These are phyloP conservation scores for Scleropages formosus DNA, from an alignment of 2,797 vertebrate genomes.

Conservation along the genomic window DNA sequence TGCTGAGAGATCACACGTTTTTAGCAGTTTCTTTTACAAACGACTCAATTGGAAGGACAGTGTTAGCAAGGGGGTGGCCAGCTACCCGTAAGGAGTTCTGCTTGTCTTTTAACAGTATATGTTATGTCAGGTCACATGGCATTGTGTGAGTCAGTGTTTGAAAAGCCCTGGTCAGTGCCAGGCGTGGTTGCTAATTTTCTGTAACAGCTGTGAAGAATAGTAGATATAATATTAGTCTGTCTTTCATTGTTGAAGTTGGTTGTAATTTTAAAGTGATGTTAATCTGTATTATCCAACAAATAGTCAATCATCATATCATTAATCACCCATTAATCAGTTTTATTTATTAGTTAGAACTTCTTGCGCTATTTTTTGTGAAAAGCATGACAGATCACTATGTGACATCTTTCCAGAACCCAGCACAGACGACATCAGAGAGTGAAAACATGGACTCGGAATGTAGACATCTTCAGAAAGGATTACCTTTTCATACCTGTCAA, in stretches of 20 bases:
- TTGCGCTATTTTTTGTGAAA: too few species aligned
- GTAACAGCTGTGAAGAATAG: too few species aligned
- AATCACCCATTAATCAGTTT: too few species aligned
- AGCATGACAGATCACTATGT: too few species aligned
- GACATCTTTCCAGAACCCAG: conserved; percentile 62
- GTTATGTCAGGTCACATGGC: neutral
- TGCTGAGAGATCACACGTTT: conserved; percentile 81
- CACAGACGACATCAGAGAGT: conserved; percentile 85
- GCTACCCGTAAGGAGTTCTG: conserved; percentile 71
- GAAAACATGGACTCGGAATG: conserved; percentile 90
- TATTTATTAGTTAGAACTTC: too few species aligned
- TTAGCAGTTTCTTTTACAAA: conserved; percentile 96
- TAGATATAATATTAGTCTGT: too few species aligned
- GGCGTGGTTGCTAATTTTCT: too few species aligned
- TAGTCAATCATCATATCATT: too few species aligned
- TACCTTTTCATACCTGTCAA: conserved; percentile 95
- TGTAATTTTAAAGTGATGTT: too few species aligned
- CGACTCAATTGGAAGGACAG: conserved; percentile 83
- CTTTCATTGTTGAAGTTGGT: too few species aligned
- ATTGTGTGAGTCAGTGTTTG: neutral
- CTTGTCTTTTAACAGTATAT: neutral
- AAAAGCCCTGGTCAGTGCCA: neutral
- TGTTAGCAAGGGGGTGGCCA: conserved; percentile 64
- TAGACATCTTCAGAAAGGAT: conserved; percentile 93
- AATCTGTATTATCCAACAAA: too few species aligned